A percentile compares a stretch with the other conserved stretches of the same genome.
phyloP scores from a whole-genome alignment of 2,113 vertebrate species.

The Monarcha castaneiventris region DNA sequence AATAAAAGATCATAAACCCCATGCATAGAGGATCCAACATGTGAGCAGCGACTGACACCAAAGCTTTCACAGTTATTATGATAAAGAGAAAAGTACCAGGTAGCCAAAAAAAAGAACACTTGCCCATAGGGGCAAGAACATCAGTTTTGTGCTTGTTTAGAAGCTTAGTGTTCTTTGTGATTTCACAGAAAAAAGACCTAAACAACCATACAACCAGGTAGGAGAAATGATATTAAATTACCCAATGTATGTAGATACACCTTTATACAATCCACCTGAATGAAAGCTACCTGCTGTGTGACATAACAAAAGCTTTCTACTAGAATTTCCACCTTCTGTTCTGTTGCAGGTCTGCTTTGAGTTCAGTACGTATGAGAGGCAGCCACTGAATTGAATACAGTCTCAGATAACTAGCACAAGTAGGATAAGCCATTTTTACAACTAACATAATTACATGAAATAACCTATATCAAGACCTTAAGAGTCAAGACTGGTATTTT shows the following conservation, averaged over 20 bases:
- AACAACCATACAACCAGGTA: background rate
- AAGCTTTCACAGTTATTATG: background rate
- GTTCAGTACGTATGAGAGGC: background rate
- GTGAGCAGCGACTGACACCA: background rate
- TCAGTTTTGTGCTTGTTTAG: background rate
- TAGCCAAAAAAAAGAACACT: background rate
- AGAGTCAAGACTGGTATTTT: background rate
- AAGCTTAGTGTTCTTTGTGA: background rate
- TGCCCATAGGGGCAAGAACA: background rate
- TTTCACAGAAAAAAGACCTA: background rate
- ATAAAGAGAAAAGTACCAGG: background rate
- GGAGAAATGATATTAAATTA: background rate
- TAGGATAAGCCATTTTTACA: background rate
- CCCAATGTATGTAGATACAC: background rate
- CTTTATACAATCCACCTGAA: background rate
- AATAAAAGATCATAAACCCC: too few relatives aligned
- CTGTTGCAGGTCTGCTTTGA: background rate
- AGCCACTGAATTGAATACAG: background rate
- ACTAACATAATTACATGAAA: background rate
- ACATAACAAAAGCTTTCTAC: background rate
- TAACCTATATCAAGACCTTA: background rate
- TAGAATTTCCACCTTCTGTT: background rate
- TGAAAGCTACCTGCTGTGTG: background rate
- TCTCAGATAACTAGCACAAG: background rate
- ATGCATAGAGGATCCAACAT: background rate